Evolutionary conservation across 2,113 vertebrate genomes (phyloP).

Genomic region (Thermophis baileyi): DNA sequence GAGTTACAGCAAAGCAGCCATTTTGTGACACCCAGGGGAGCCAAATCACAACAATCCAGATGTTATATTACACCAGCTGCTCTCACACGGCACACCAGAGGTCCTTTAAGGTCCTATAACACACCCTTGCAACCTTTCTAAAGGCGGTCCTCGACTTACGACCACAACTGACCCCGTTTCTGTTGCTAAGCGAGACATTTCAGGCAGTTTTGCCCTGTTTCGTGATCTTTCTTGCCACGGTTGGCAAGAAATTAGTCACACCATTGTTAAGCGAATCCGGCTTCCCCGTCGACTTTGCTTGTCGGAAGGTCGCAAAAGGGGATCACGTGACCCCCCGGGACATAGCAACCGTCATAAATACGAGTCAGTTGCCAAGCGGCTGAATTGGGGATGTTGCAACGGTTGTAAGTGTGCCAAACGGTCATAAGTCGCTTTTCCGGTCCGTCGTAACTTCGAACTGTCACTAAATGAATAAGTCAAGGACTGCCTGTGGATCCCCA

Average conservation of each 20-base stretch:
- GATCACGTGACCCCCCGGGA: too few species aligned
- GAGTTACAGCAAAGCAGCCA: background rate
- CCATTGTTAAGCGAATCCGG: too few species aligned
- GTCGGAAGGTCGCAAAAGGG: too few species aligned
- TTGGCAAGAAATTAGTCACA: too few species aligned
- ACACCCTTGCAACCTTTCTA: background rate
- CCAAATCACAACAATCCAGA: background rate
- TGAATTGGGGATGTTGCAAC: background rate
- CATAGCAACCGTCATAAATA: background rate
- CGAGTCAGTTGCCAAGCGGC: too few species aligned
- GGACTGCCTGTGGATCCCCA: background rate
- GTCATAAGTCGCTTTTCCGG: background rate
- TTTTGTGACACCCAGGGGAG: background rate
- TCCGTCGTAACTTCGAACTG: accelerated
- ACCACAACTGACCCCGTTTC: background rate
- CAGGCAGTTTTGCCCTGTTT: too few species aligned
- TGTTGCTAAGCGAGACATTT: background rate
- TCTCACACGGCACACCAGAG: background rate
- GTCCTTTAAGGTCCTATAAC: background rate
- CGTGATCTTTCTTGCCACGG: background rate
- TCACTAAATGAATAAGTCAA: background rate
- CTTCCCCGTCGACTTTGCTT: background rate
- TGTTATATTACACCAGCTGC: background rate
- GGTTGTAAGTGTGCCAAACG: background rate
- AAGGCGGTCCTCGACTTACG: background rate